Evolutionary conservation across 2,888 invertebrate genomes (phyloP), one percentile per base, ranked within the genome.

Genomic region (Dinocampus coccinellae): DNA sequence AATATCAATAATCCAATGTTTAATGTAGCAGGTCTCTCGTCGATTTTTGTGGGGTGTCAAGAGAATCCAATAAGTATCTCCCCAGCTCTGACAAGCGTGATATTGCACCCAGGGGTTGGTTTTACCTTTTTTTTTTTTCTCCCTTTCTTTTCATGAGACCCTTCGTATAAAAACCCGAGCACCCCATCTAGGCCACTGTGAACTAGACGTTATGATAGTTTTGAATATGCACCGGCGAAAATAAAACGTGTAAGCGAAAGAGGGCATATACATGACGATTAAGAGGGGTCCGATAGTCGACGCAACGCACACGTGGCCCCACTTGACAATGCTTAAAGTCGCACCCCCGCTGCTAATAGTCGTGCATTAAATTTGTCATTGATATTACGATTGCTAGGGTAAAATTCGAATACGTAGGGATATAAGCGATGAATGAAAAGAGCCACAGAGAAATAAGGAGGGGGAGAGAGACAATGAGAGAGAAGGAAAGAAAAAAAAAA

Each of bases 281-380:
- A 26, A n/a, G 42, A 58, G 58, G 72, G 67, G 72, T 57, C 62
- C 16, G 62, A 67, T 42, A 61, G 34, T n/a, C 47, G 47, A 16
- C 16, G 47, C 47, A 16, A n/a, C 33, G 61, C 66, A 74, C 77
- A 77, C 77, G 77, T 77, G 77, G 74, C 76, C 73, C 77, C 76
- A 76, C 76, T 77, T 68, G 75, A 77, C 75, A 74, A 77, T 75
- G 57, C 74, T 69, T 66, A 57, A 63, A 68, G 72, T 72, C 63
- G 67, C 68, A 66, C 69, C 81, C 82, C 83, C 82, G 83, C 82
- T 83, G 81, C 83, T 87, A 87, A 86, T 87, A 87, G 85, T 79
- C 80, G 78, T 76, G 81, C 84, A 86, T 87, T 85, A 84, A 86
- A 86, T 86, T 86, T 84, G 85, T 85, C 85, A 84, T 84, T 84